Evolutionary conservation across 2,797 vertebrate species (phyloP).

Genomic region (Enteromius paludinosus): DNA sequence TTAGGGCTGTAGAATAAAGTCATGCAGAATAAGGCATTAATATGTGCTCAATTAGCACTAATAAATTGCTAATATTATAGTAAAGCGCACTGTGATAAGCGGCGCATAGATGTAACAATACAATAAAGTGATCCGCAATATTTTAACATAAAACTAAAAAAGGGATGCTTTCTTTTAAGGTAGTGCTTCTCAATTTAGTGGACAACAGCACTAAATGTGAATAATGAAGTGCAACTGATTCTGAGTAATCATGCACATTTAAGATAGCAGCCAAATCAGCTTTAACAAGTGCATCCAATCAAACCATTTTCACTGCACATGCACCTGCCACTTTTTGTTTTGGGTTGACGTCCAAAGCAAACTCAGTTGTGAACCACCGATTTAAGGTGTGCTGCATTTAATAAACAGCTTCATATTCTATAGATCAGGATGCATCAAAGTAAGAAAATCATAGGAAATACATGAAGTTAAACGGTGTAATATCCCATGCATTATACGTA

Average conservation of each 20-base stretch:
- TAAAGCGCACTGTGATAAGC: too few species aligned
- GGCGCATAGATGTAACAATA: too few species aligned
- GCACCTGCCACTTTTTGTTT: background rate
- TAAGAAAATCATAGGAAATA: background rate
- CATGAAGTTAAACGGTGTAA: background rate
- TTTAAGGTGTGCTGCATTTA: background rate
- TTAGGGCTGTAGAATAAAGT: too few species aligned
- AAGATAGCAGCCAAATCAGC: background rate
- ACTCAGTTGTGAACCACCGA: background rate
- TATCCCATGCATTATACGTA: conserved; percentile 13
- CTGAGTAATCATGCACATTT: background rate
- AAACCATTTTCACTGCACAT: background rate
- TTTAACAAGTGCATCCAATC: conserved; percentile 2
- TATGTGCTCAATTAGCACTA: too few species aligned
- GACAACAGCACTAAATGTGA: background rate
- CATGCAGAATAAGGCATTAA: too few species aligned
- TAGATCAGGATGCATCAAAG: conserved; percentile 8
- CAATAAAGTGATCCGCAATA: too few species aligned
- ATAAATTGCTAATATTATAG: too few species aligned
- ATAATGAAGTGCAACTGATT: background rate
- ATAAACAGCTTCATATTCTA: background rate
- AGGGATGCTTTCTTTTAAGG: background rate
- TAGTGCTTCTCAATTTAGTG: background rate
- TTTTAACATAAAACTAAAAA: background rate
- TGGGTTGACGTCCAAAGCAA: background rate